Base-by-base conservation (phyloP, 2,113 vertebrate species). In the Neodontobutis hainanensis region DNA sequence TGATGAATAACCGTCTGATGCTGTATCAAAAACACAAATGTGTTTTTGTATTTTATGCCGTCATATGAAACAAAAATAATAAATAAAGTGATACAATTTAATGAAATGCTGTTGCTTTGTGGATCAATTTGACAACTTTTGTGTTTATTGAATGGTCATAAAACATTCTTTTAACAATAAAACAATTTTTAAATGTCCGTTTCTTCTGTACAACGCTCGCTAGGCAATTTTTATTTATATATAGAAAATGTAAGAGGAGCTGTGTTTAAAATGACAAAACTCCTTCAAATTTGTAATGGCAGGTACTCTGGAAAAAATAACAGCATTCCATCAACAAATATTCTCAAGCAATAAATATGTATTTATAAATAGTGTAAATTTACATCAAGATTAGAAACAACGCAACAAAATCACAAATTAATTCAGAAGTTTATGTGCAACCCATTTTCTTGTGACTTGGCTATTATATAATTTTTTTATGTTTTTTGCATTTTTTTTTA, bases 311-410 rank as follows among this genome's bases (percentile, higher is more conserved):
- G 95, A 89, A 91, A 96, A 99, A 99, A 98, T 97, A 97, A 98
- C 95, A 97, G 96, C 97, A 98, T 99, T 98, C 97, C 96, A 98
- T 98, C 94, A 93, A 99, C 96, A 99, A 99, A 96, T 98, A 98
- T 97, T 95, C 97, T 95, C 97, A 98, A 98, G 96, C 96, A 99
- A 99, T 99, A 99, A 99, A 99, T 99, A 98, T 96, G 96, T 95
- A 97, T 99, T 98, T 99, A 99, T 99, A 99, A 98, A 99, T 99
- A 98, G 97, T 98, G 96, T 98, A 98, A 97, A 99, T 99, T 98
- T 98, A 98, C 96, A 99, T 97, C 95, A 95, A 97, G 95, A 99
- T 98, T 98, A 99, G 96, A 98, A 99, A 98, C 86, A 88, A 91
- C 61, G 62, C 77, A 85, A 87, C 46, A 68, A 74, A 97, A 97